Evolutionary conservation across 1,140 invertebrate species (phyloP), one percentile per base, ranked within the genome.

Genomic region (Chrysomallon squamiferum): DNA sequence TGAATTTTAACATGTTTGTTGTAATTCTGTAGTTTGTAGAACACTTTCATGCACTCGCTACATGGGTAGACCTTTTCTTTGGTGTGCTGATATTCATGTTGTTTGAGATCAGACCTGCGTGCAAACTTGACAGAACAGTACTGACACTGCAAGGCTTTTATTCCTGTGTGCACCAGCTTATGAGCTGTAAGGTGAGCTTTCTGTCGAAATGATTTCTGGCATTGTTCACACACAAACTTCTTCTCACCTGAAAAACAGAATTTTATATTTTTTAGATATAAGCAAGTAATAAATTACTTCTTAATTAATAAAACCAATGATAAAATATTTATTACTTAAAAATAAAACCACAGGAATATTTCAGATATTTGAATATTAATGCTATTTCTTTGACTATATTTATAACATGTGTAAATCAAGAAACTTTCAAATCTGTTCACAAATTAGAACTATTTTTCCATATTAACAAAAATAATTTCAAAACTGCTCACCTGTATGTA

Each of bases 191-290:
- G 71, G 32, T 86, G 84, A 66, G 84, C 84, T 68, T 82, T 82
- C 65, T 88, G 87, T 66, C 87, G 87, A 69, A 89, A 89, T 0
- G 85, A 84, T 77, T 87, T 86, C 63, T 81, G 80, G 69, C 88
- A 89, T 35, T 87, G 78, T 76, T 87, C 72, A 64, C 88, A 89
- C 0, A 83, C 81, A 71, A 86, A 88, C 0, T 88, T 87, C 74
- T 50, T 59, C 43, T 69, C 72, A 57, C 68, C 72, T 71, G 58
- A 27, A 62, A 62, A 33, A 52, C n/a, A 6, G 1, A 54, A 38
- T n/a, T n/a, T n/a, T n/a, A n/a, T n/a, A n/a, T n/a, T n/a, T n/a
- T n/a, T n/a, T n/a, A n/a, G n/a, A n/a, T n/a, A n/a, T n/a, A n/a
- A n/a, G n/a, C n/a, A n/a, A n/a, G n/a, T n/a, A n/a, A n/a, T n/a